Conservation (phyloP, 2,797 vertebrate genomes). For the Leucoraja ocellata region DNA sequence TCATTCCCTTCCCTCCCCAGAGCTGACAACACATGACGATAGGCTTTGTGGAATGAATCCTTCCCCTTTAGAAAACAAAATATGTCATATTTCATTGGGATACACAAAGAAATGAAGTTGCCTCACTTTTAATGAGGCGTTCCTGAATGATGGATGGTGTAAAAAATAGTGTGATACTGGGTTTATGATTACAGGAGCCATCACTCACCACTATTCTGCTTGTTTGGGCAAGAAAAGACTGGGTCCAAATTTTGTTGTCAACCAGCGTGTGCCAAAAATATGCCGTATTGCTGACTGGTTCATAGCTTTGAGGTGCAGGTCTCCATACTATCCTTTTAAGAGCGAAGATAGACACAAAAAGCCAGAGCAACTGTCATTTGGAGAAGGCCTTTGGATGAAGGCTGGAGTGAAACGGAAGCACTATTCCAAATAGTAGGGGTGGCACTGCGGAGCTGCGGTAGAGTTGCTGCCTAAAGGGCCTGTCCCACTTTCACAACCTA, state of each 20-base stretch:
- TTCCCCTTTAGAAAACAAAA: neutral
- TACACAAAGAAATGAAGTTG: neutral
- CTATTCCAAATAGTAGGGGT: neutral
- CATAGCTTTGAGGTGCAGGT: neutral
- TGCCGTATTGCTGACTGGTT: neutral
- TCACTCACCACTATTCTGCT: neutral
- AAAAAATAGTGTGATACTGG: neutral
- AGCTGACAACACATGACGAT: neutral
- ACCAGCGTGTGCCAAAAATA: neutral
- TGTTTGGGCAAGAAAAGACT: neutral
- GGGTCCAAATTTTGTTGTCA: constrained; percentile 1
- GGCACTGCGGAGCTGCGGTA: no score
- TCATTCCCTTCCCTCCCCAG: neutral
- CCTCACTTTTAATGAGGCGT: neutral
- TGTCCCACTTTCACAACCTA: no score
- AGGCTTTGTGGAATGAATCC: neutral
- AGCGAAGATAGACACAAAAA: no score
- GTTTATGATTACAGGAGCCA: constrained; percentile 5
- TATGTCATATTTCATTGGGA: neutral
- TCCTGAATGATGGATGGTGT: neutral
- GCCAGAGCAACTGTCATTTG: neutral
- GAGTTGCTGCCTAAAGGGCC: no score
- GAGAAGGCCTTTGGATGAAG: neutral
- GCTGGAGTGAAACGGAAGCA: neutral
- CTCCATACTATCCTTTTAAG: neutral